Conservation (phyloP, 1,140 invertebrate genomes). For the Solen grandis region DNA sequence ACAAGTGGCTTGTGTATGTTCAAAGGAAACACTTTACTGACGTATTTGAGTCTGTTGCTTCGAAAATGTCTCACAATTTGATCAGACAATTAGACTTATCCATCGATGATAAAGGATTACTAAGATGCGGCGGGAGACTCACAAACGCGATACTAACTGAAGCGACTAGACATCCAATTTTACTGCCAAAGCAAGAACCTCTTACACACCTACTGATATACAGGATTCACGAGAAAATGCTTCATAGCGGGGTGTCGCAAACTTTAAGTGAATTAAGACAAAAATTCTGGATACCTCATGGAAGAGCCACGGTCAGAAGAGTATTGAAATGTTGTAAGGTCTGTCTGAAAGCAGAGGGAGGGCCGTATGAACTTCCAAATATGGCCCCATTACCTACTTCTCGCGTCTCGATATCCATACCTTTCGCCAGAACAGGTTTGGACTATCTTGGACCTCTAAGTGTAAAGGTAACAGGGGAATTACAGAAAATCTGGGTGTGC, state of each 20-base stretch:
- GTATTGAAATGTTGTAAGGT: constrained; percentile 1
- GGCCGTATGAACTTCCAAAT: constrained; percentile 6
- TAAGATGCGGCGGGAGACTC: background rate
- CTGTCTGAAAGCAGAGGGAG: constrained; percentile 1
- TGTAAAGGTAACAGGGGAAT: background rate
- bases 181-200: background rate
- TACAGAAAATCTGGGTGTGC: constrained; percentile 17
- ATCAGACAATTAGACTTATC: background rate
- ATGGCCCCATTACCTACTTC: constrained; percentile 8
- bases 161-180: background rate
- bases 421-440: constrained; percentile 5
- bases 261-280: constrained; percentile 27
- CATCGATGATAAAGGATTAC: background rate
- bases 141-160: background rate
- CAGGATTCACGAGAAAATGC: background rate
- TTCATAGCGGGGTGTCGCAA: constrained; percentile 30
- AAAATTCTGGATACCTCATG: constrained; percentile 19
- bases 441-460: constrained; percentile 1
- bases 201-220: constrained; percentile 25
- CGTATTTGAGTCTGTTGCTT: constrained; percentile 1
- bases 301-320: constrained; percentile 10
- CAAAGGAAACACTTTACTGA: background rate
- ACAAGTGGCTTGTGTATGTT: background rate
- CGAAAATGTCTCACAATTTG: constrained; percentile 1
- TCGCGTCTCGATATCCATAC: background rate